phyloP scores from a whole-genome alignment of 2,113 vertebrate genomes.

The Andinoacara biseriatus region DNA sequence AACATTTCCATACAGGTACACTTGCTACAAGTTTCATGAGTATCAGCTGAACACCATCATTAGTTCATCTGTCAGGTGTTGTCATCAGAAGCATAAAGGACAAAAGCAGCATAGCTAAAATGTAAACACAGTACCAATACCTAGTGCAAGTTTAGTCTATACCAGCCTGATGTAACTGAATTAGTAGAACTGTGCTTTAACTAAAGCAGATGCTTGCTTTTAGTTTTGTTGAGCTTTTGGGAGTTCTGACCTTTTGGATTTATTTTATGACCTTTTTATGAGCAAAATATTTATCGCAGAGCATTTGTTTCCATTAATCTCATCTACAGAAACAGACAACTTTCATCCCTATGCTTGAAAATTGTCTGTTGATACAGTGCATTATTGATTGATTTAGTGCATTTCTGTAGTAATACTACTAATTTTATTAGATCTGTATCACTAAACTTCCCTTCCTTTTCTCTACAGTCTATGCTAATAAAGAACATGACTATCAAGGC shows the following conservation, averaged over 20 bases:
- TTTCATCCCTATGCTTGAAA: neutral
- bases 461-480: slow-evolving; percentile 67
- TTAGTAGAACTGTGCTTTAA: neutral
- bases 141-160: neutral
- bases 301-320: neutral
- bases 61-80: too few species aligned
- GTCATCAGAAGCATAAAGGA: too few species aligned
- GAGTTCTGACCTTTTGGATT: too few species aligned
- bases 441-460: neutral
- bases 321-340: neutral
- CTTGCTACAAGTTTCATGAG: too few species aligned
- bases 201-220: neutral
- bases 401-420: neutral
- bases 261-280: neutral
- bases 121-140: slow-evolving; percentile 5
- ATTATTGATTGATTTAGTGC: neutral
- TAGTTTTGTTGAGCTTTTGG: too few species aligned
- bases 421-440: slow-evolving; percentile 15
- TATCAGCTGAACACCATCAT: too few species aligned
- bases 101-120: too few species aligned
- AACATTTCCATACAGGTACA: too few species aligned
- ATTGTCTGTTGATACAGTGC: neutral
- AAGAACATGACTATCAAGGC: slow-evolving; percentile 82
- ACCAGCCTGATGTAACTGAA: neutral
- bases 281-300: neutral